Evolutionary conservation across 2,888 invertebrate genomes (phyloP).

Genomic region (Branchellion lobata): DNA sequence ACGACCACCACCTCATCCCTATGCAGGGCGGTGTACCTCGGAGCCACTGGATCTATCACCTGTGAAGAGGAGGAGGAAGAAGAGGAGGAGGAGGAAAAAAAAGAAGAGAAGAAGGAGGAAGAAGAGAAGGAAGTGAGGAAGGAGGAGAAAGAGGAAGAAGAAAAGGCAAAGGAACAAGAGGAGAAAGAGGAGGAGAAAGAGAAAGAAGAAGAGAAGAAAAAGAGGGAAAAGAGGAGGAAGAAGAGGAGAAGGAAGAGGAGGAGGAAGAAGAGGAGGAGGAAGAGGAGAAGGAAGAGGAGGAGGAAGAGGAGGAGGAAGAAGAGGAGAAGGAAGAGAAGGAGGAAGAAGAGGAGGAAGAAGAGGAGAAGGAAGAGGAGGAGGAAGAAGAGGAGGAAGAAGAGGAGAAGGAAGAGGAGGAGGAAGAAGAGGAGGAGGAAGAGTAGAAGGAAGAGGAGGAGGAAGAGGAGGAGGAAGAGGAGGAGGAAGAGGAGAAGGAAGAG

Average conservation of each 20-base stretch:
- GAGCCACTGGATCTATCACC: conserved; percentile 93
- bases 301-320: neutral
- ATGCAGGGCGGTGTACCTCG: conserved; percentile 84
- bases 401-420: neutral
- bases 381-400: neutral
- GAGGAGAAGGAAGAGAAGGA: conserved; percentile 5
- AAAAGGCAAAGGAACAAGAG: conserved; percentile 28
- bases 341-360: conserved; percentile 23
- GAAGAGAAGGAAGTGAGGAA: conserved; percentile 34
- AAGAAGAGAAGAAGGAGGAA: conserved; percentile 28
- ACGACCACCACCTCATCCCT: conserved; percentile 68
- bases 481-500: conserved; percentile 23
- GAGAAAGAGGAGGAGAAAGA: conserved; percentile 33
- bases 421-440: too few species aligned
- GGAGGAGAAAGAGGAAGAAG: conserved; percentile 21
- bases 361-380: neutral
- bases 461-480: conserved; percentile 26
- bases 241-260: conserved; percentile 23
- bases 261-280: conserved; percentile 31
- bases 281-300: conserved; percentile 12
- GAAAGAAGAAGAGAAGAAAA: conserved; percentile 35
- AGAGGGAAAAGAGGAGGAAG: conserved; percentile 6
- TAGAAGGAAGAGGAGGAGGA: too few species aligned
- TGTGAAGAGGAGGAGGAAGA: conserved; percentile 55
- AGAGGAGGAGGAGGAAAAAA: neutral